phyloP scores from a whole-genome alignment of 2,797 vertebrate genomes.

The Pseudochaenichthys georgianus region DNA sequence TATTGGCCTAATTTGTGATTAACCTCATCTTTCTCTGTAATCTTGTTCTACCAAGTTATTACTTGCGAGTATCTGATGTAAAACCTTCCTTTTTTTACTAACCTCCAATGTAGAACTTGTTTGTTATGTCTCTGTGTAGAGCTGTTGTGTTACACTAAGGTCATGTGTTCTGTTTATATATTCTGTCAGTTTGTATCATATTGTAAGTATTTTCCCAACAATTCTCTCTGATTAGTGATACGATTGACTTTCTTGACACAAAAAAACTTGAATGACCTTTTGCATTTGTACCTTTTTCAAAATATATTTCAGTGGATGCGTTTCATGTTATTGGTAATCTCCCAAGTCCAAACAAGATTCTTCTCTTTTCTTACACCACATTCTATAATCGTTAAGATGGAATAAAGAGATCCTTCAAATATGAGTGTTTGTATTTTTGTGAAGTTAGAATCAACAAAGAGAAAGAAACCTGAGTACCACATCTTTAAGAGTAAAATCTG shows the following conservation, averaged over 20 bases:
- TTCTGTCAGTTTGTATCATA: conserved; percentile 8
- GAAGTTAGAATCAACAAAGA: conserved; percentile 16
- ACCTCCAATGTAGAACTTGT: no score
- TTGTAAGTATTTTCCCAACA: not conserved
- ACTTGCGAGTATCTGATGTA: not conserved
- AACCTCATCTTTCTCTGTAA: conserved; percentile 15
- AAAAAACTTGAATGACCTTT: not conserved
- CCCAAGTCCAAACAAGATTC: not conserved
- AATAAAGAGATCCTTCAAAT: not conserved
- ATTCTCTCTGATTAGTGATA: no score
- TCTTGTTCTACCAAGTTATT: conserved; percentile 7
- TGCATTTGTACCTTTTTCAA: not conserved
- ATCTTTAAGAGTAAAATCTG: conserved; percentile 19
- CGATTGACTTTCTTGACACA: not conserved
- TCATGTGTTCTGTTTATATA: not conserved
- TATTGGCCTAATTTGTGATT: conserved; percentile 32
- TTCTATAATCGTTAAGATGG: not conserved
- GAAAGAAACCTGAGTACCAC: conserved; percentile 14
- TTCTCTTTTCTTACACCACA: not conserved
- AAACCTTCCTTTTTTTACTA: not conserved
- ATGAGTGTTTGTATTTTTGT: not conserved
- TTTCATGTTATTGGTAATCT: not conserved
- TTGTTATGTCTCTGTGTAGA: not conserved
- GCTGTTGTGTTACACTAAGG: not conserved
- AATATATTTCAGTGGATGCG: not conserved